Evolutionary conservation across 2,888 invertebrate species (phyloP), one percentile per base, ranked within the genome.

Genomic region (Meloe dianella): DNA sequence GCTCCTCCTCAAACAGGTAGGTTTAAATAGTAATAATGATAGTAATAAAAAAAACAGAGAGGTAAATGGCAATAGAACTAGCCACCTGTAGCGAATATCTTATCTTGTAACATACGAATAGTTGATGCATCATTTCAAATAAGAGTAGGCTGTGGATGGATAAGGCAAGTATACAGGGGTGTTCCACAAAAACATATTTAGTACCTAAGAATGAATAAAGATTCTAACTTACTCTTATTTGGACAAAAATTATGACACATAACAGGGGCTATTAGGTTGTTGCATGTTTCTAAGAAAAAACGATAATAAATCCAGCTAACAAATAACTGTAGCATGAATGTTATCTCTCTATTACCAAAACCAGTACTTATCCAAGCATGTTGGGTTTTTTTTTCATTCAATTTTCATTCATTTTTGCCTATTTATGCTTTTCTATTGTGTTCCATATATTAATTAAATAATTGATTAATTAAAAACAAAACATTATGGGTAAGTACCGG

Each of bases 1-100:
- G 85, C 87, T 96, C 74, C 88, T 96, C 61, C 85, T 96, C 61
- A 96, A 96, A 86, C 96, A 96, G 93, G 95, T 95, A 89, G 85
- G 80, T 77, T 54, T 54, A 14, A 12, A 14, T 12, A 22, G 14
- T 27, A 35, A 35, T 10, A 14, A 10, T 17, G 17, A 41, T 12
- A 14, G 2, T 6, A 12, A 35, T 14, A 35, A 2, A 41, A 7
- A 41, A n/a, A 17, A n/a, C n/a, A n/a, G n/a, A n/a, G n/a, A n/a
- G n/a, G n/a, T n/a, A n/a, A n/a, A n/a, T n/a, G n/a, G n/a, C n/a
- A n/a, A n/a, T n/a, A n/a, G n/a, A n/a, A n/a, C n/a, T n/a, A n/a
- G n/a, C n/a, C n/a, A n/a, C n/a, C n/a, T n/a, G n/a, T n/a, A n/a
- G n/a, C n/a, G n/a, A n/a, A n/a, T n/a, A n/a, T n/a, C n/a, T n/a